A percentile compares a stretch with the other conserved stretches of the same genome.
These are phyloP conservation scores for Drosophila suzukii DNA, from an alignment of 1,140 invertebrate species.

Conservation along the genomic window DNA sequence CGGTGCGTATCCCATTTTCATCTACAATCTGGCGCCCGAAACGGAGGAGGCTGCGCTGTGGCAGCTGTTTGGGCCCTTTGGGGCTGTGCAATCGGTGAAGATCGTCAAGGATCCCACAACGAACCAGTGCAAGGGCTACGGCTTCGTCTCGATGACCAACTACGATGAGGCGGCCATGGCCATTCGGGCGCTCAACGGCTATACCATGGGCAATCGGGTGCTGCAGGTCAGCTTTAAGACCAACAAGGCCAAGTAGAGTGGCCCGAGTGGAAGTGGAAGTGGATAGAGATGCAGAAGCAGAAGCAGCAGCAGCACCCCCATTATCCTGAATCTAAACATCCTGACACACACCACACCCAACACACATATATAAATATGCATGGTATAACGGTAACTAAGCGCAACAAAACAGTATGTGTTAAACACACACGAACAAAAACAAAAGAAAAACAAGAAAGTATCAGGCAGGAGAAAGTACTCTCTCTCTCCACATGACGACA, in stretches of 20 bases:
- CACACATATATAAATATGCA: slow-evolving; percentile 79
- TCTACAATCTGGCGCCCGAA: slow-evolving; percentile 99
- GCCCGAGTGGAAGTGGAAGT: neutral
- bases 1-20: slow-evolving; percentile 98
- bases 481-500: slow-evolving; percentile 47
- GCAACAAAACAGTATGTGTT: slow-evolving; percentile 76
- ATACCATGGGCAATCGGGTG: slow-evolving; percentile 97
- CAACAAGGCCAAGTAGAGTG: slow-evolving; percentile 90
- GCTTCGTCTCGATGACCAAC: slow-evolving; percentile 99
- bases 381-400: slow-evolving; percentile 76
- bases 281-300: neutral
- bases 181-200: slow-evolving; percentile 98
- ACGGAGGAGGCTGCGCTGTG: slow-evolving; percentile 99
- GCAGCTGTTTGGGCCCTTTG: slow-evolving; percentile 99
- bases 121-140: slow-evolving; percentile 99
- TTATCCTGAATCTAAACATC: slow-evolving; percentile 9
- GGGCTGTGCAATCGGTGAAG: slow-evolving; percentile 99
- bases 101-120: slow-evolving; percentile 98
- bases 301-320: neutral
- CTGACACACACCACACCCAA: slow-evolving; percentile 35
- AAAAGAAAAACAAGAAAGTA: slow-evolving; percentile 22
- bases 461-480: slow-evolving; percentile 5
- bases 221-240: slow-evolving; percentile 99
- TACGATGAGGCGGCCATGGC: slow-evolving; percentile 99
- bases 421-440: slow-evolving; percentile 57